Evolutionary conservation across 1,140 invertebrate species (phyloP).

Genomic region (Cotesia chilonis): DNA sequence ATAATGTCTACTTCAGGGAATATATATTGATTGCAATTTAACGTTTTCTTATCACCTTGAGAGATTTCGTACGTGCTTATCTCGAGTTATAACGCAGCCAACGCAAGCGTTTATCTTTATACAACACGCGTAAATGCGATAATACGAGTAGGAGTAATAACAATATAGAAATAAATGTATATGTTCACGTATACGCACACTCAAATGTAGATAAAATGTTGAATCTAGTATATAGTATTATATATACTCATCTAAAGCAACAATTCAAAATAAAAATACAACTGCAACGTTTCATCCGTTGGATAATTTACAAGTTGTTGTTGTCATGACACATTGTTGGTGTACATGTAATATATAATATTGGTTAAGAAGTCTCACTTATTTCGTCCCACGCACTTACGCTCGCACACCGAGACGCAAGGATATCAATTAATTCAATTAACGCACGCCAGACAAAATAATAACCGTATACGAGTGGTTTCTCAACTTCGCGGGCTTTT

Average conservation of each 20-base stretch:
- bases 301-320: slow-evolving; percentile 30
- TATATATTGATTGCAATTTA: slow-evolving; percentile 11
- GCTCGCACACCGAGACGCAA: slow-evolving; percentile 4
- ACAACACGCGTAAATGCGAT: slow-evolving; percentile 10
- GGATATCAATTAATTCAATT: slow-evolving; percentile 39
- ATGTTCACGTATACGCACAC: neutral
- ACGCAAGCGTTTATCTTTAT: slow-evolving; percentile 4
- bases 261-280: slow-evolving; percentile 4
- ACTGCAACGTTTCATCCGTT: slow-evolving; percentile 23
- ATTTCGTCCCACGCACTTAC: slow-evolving; percentile 30
- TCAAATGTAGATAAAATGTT: neutral
- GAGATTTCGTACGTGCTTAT: slow-evolving; percentile 22
- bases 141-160: neutral
- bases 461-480: neutral
- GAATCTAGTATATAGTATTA: neutral
- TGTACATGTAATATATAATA: neutral
- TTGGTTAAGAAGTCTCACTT: slow-evolving; percentile 17
- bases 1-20: neutral
- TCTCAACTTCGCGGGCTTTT: slow-evolving; percentile 10
- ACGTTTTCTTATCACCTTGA: neutral
- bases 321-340: slow-evolving; percentile 34
- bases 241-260: neutral
- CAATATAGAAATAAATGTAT: too few species aligned
- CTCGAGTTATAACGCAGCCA: neutral
- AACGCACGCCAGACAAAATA: slow-evolving; percentile 38